Evolutionary conservation across 2,113 vertebrate genomes (phyloP), one percentile per base, ranked within the genome.

Genomic region (Microtus ochrogaster): DNA sequence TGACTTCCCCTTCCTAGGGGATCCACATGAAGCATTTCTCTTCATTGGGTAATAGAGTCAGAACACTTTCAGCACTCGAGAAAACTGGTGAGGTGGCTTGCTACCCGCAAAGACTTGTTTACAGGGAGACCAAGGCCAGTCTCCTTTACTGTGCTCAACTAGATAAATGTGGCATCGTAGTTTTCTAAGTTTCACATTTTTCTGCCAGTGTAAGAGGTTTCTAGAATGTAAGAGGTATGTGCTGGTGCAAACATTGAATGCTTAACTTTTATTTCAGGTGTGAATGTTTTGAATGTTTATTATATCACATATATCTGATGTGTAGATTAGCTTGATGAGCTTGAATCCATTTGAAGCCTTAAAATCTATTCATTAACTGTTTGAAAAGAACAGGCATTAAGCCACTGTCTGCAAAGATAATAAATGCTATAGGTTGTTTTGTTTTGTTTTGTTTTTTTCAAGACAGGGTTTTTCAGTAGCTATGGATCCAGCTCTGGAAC

Each of bases 31-130:
- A 92, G 88, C 55, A 58, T 58, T 58, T 17, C 17, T 86, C 14
- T 74, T 96, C 52, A 92, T 93, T 90, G 86, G 66, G 7, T 92
- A 93, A 74, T 91, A 33, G 93, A 78, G 33, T 96, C 92, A 91
- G 44, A 95, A 94, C 10, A 95, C 10, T 79, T 81, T 68, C 81
- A 39, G 39, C 61, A 68, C 39, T 92, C 30, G 1, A 92, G 79
- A 92, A 95, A 76, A 91, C 76, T 91, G 52, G 52, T 82, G 73
- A 76, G n/a, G n/a, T 61, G 49, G 63, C 87, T 90, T 96, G 47
- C 44, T 92, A 33, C 55, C 72, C 86, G 49, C n/a, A 91, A 83
- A 76, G 55, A 72, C 61, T 90, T 92, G 33, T 92, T 89, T 83
- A 61, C 70, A 52, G 85, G 44, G 95, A 92, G 49, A 78, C 65